A percentile compares a stretch with the other conserved stretches of the same genome.
phyloP scores from a whole-genome alignment of 1,140 invertebrate genomes.

The Ruditapes philippinarum region DNA sequence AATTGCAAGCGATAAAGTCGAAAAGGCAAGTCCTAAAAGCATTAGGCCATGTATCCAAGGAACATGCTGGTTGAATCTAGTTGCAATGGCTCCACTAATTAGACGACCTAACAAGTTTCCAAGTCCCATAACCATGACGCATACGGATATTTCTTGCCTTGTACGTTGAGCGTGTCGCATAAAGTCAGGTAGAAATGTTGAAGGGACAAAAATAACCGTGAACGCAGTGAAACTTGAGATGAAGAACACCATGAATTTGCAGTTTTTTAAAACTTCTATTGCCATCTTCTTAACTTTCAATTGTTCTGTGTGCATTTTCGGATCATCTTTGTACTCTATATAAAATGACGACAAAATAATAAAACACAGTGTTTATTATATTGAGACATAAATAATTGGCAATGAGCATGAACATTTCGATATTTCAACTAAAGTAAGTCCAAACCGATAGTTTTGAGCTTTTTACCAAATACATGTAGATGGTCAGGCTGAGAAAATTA shows the following conservation, averaged over 20 bases:
- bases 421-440: too few species aligned
- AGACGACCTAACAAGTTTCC: background rate
- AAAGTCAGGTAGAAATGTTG: slow-evolving; percentile 22
- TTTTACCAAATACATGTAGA: too few species aligned
- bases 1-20: background rate
- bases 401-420: too few species aligned
- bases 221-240: background rate
- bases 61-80: background rate
- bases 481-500: too few species aligned
- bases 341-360: too few species aligned
- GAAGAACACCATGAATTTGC: background rate
- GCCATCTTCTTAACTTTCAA: background rate
- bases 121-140: background rate
- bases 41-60: background rate
- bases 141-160: background rate
- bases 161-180: background rate
- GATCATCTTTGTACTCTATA: too few species aligned
- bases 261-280: background rate
- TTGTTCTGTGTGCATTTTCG: too few species aligned
- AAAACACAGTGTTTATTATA: too few species aligned
- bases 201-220: background rate
- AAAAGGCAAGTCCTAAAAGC: background rate
- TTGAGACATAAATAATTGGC: too few species aligned
- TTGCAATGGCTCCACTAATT: background rate
- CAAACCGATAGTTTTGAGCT: too few species aligned